Evolutionary conservation across 2,797 vertebrate species (phyloP).

Genomic region (Todus mexicanus): DNA sequence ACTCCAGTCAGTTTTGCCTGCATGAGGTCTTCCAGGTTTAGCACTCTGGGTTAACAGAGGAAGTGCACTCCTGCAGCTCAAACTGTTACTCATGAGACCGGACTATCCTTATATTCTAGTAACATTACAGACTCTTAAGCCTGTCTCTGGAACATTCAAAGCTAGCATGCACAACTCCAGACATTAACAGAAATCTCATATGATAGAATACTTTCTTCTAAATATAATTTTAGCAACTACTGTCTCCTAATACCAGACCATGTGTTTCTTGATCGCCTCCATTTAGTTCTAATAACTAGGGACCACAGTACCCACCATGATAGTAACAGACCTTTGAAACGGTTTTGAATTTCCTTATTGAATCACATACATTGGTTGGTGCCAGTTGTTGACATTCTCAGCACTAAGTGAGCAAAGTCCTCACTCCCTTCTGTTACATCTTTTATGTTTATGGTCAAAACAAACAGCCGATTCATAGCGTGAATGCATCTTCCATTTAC

Average conservation of each 20-base stretch:
- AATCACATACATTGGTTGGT: neutral
- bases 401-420: constrained; percentile 17
- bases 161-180: neutral
- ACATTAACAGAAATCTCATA: neutral
- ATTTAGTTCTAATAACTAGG: neutral
- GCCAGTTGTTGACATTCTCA: neutral
- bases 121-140: neutral
- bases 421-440: neutral
- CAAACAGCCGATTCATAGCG: neutral
- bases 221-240: neutral
- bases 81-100: neutral
- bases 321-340: constrained; percentile 63
- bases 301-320: neutral
- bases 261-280: neutral
- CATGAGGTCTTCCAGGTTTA: neutral
- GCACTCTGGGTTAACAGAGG: neutral
- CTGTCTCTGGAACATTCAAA: neutral
- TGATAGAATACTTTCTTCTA: neutral
- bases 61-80: neutral
- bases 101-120: neutral
- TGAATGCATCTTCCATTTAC: neutral
- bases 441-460: neutral
- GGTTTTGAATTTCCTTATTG: constrained; percentile 13
- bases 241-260: neutral
- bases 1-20: neutral